Evolutionary conservation across 2,113 vertebrate genomes (phyloP).

Genomic region (Donacobius atricapilla): DNA sequence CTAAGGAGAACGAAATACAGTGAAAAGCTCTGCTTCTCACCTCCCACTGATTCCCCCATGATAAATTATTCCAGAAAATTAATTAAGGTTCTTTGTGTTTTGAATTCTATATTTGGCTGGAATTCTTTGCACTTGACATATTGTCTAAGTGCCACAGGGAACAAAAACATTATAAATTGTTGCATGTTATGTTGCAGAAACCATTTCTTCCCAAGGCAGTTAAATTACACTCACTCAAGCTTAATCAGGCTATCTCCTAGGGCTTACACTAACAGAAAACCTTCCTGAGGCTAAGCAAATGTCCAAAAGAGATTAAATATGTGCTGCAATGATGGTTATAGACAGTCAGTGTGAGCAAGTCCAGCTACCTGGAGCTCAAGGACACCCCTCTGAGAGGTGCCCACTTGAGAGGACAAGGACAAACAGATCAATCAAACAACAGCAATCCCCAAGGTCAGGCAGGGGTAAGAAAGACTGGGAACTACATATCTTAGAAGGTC

Average conservation of each 20-base stretch:
- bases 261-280: not conserved
- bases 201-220: not conserved
- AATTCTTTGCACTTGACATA: not conserved
- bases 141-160: not conserved
- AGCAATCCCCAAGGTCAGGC: not conserved
- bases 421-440: not conserved
- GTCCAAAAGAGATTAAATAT: not conserved
- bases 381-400: not conserved
- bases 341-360: not conserved
- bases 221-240: not conserved
- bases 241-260: not conserved
- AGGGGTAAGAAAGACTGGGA: not conserved
- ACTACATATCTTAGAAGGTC: not conserved
- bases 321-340: not conserved
- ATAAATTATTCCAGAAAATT: not conserved
- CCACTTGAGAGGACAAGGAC: not conserved
- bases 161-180: not conserved
- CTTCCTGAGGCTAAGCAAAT: not conserved
- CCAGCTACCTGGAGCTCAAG: not conserved
- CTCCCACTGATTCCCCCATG: not conserved
- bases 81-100: not conserved
- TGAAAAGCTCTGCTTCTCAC: not conserved
- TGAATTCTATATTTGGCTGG: not conserved
- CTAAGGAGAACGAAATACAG: not conserved
- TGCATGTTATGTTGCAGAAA: not conserved